Percentiles rank a stretch among this genome's conserved stretches.
phyloP scores from a whole-genome alignment of 2,113 vertebrate species.

The Dromas ardeola region DNA sequence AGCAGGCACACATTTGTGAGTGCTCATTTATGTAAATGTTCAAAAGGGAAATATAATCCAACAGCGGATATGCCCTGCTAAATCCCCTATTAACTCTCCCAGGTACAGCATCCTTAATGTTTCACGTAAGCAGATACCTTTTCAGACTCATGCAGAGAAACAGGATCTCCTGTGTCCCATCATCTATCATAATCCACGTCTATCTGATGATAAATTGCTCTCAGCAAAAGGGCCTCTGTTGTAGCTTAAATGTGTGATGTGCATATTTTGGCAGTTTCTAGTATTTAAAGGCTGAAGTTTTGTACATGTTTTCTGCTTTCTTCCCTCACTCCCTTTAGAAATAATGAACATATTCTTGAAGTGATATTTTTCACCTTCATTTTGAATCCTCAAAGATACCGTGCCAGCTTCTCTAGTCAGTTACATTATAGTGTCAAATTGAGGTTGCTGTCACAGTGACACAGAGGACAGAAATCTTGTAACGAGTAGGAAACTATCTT shows the following conservation, averaged over 20 bases:
- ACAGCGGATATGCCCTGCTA: neutral
- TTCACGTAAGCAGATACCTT: neutral
- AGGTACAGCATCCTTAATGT: neutral
- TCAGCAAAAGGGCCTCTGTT: conserved; percentile 7
- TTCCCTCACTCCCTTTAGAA: neutral
- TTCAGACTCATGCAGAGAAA: neutral
- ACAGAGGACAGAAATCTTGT: conserved; percentile 4
- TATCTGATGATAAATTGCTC: conserved; percentile 26
- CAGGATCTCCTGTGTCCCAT: neutral
- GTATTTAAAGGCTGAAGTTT: neutral
- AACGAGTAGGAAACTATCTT: neutral
- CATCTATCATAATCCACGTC: conserved; percentile 20
- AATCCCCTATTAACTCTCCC: neutral
- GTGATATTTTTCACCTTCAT: neutral
- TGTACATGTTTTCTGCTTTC: neutral
- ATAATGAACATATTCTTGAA: neutral
- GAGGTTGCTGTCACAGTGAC: conserved; percentile 23
- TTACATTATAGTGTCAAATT: neutral
- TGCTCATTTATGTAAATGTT: neutral
- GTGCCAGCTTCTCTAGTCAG: neutral
- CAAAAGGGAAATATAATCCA: neutral
- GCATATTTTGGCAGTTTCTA: conserved; percentile 16
- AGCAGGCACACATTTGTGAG: neutral
- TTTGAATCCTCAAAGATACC: neutral
- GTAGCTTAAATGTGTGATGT: conserved; percentile 50